Evolutionary conservation across 2,113 vertebrate genomes (phyloP).

Genomic region (Conger conger): DNA sequence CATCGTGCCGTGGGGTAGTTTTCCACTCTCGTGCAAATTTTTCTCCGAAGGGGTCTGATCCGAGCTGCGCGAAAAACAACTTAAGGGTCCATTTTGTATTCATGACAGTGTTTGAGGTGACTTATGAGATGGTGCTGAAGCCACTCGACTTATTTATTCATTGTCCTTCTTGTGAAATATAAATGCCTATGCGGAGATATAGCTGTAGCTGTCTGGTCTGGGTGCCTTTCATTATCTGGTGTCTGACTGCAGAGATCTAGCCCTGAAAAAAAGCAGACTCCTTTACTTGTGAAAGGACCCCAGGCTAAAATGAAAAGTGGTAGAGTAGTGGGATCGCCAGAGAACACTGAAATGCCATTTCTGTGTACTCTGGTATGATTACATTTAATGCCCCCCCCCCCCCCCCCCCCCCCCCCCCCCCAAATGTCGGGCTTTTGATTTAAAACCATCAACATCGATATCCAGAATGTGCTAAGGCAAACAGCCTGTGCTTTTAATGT

Average conservation of each 20-base stretch:
- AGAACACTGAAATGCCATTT: background rate
- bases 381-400: background rate
- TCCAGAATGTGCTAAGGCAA: background rate
- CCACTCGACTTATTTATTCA: background rate
- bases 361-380: background rate
- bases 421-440: background rate
- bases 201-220: background rate
- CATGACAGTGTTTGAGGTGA: background rate
- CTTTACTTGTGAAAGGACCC: background rate
- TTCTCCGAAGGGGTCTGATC: background rate
- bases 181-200: background rate
- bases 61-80: background rate
- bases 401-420: too few relatives aligned
- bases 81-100: background rate
- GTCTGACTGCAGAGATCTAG: background rate
- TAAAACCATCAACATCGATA: background rate
- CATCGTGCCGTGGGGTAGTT: background rate
- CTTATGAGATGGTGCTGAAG: background rate
- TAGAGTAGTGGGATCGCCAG: background rate
- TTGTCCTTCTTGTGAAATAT: background rate
- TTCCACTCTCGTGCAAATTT: background rate
- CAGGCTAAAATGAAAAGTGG: background rate
- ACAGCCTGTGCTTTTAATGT: slow-evolving; percentile 6
- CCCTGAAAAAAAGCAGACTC: background rate
- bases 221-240: background rate